phyloP scores from a whole-genome alignment of 2,888 invertebrate genomes.

The Empis stercorea region DNA sequence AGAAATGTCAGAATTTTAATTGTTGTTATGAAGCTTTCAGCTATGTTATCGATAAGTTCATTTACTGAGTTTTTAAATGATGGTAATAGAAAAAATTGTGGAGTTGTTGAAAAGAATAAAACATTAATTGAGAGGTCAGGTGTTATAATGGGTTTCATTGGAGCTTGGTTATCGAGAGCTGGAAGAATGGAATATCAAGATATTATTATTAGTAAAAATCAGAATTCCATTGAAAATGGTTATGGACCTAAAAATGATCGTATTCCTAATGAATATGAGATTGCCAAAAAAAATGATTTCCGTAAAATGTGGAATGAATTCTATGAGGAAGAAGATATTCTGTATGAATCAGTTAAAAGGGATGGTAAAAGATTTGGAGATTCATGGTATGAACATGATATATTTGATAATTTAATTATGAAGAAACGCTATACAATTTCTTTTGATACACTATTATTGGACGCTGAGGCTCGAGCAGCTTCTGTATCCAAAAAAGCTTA shows the following conservation, averaged over 20 bases:
- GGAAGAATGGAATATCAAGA: constrained; percentile 42
- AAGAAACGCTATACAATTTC: constrained; percentile 40
- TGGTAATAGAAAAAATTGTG: constrained; percentile 42
- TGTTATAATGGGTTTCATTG: constrained; percentile 38
- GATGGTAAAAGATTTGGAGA: constrained; percentile 24
- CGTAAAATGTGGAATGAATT: constrained; percentile 22
- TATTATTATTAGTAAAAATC: constrained; percentile 37
- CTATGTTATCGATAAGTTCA: constrained; percentile 42
- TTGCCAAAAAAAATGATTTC: constrained; percentile 9
- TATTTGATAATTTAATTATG: constrained; percentile 31
- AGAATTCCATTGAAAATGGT: constrained; percentile 40
- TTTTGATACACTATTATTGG: constrained; percentile 48
- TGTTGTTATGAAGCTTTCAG: too few relatives aligned
- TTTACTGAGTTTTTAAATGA: constrained; percentile 44
- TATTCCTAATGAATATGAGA: constrained; percentile 3
- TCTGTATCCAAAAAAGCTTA: constrained; percentile 41
- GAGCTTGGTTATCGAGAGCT: constrained; percentile 37
- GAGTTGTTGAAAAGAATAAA: constrained; percentile 29
- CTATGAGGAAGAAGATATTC: constrained; percentile 17
- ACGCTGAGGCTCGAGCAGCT: constrained; percentile 45
- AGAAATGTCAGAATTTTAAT: too few relatives aligned
- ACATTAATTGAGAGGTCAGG: constrained; percentile 37
- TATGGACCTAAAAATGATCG: constrained; percentile 25
- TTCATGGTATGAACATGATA: constrained; percentile 22
- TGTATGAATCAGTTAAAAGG: constrained; percentile 18